phyloP scores from a whole-genome alignment of 1,140 invertebrate species.

The Plodia interpunctella region DNA sequence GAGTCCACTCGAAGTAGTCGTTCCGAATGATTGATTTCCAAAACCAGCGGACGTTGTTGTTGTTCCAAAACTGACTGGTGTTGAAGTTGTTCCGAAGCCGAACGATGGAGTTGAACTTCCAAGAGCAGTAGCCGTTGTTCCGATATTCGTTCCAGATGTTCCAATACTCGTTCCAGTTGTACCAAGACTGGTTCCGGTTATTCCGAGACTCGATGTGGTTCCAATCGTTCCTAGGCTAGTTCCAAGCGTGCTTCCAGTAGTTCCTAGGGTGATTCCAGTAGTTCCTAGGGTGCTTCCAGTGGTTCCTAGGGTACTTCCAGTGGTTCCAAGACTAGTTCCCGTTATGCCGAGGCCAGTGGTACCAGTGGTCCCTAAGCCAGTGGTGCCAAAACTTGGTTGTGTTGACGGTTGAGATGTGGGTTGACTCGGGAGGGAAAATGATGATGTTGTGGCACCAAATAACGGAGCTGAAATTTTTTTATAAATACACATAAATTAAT shows the following conservation, averaged over 20 bases:
- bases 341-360: background rate
- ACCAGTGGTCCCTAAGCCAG: slow-evolving; percentile 24
- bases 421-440: background rate
- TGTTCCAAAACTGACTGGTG: slow-evolving; percentile 31
- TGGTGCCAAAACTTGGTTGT: slow-evolving; percentile 31
- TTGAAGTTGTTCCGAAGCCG: slow-evolving; percentile 36
- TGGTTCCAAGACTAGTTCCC: background rate
- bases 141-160: background rate
- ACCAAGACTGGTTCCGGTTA: background rate
- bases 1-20: slow-evolving; percentile 27
- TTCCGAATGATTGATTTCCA: background rate
- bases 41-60: slow-evolving; percentile 32
- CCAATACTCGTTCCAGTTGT: background rate
- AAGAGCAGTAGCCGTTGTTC: too few relatives aligned
- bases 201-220: background rate
- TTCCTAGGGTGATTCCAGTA: slow-evolving; percentile 22
- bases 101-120: slow-evolving; percentile 13
- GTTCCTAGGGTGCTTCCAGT: background rate
- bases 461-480: slow-evolving; percentile 4
- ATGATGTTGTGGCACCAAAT: background rate
- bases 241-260: background rate
- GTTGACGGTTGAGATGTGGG: slow-evolving; percentile 11
- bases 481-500: background rate
- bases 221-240: background rate
- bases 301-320: background rate